Evolutionary conservation across 2,888 invertebrate genomes (phyloP).

Genomic region (Chymomyza amoena): DNA sequence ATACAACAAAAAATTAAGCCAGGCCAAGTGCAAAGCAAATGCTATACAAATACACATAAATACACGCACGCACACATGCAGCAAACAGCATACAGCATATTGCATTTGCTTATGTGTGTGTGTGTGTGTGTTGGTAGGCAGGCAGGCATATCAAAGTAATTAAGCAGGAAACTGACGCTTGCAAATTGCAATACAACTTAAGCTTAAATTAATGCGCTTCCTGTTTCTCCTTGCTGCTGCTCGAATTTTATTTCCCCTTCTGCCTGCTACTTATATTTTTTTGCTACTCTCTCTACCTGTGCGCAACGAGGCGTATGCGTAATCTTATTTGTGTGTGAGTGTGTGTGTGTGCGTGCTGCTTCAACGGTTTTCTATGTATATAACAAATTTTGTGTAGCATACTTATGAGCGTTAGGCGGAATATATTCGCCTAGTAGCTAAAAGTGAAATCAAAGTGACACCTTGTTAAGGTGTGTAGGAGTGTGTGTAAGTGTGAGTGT

Average conservation of each 20-base stretch:
- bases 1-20: neutral
- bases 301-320: conserved; percentile 3
- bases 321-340: neutral
- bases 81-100: no score
- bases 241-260: neutral
- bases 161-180: neutral
- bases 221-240: no score
- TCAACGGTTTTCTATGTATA: neutral
- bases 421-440: neutral
- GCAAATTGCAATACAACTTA: neutral
- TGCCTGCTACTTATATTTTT: neutral
- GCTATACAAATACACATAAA: neutral
- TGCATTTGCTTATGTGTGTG: no score
- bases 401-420: neutral
- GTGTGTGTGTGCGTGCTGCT: neutral
- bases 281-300: neutral
- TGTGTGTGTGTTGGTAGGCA: neutral
- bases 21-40: neutral
- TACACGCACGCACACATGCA: no score
- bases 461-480: neutral
- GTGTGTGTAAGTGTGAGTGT: conserved; percentile 1
- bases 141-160: neutral
- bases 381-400: neutral
- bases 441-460: neutral
- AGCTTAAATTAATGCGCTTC: neutral